A percentile compares a stretch with the other conserved stretches of the same genome.
These are phyloP conservation scores for Harpagifer antarcticus DNA, from an alignment of 2,797 vertebrate genomes.

Conservation along the genomic window DNA sequence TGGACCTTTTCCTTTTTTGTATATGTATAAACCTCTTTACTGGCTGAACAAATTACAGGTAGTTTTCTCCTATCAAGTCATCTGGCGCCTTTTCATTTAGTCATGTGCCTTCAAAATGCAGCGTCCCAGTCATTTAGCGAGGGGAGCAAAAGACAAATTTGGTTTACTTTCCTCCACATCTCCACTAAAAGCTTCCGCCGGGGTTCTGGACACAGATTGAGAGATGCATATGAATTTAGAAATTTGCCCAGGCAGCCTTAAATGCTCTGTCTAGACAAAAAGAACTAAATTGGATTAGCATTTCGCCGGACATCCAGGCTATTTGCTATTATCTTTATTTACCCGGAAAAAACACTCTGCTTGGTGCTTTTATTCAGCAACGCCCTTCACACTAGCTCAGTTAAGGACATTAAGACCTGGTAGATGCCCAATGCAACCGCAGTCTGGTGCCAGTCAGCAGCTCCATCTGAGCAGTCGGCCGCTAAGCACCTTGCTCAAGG, in stretches of 20 bases:
- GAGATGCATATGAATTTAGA: constrained; percentile 51
- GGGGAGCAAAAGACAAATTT: constrained; percentile 34
- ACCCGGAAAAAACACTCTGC: constrained; percentile 32
- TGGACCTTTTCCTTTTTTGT: constrained; percentile 21
- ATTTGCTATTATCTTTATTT: constrained; percentile 58
- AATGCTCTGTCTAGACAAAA: constrained; percentile 63
- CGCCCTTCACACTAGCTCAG: constrained; percentile 44
- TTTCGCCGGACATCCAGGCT: constrained; percentile 51
- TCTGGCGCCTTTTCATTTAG: constrained; percentile 59
- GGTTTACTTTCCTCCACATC: constrained; percentile 12
- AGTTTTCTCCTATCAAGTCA: constrained; percentile 73
- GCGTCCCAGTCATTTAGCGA: constrained; percentile 40
- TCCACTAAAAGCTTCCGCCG: constrained; percentile 60
- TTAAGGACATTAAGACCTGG: constrained; percentile 40
- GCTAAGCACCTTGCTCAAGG: constrained; percentile 69
- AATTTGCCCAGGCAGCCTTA: constrained; percentile 40
- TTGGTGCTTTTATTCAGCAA: constrained; percentile 22
- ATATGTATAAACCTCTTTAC: constrained; percentile 81
- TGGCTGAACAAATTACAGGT: constrained; percentile 79
- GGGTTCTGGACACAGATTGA: constrained; percentile 34
- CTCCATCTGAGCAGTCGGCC: constrained; percentile 33
- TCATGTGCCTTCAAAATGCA: constrained; percentile 34
- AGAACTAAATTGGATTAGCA: constrained; percentile 64
- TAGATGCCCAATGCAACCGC: constrained; percentile 26
- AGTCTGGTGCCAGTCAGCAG: constrained; percentile 56